These are phyloP conservation scores for Leptinotarsa juncta DNA, from an alignment of 2,888 invertebrate genomes.

Conservation along the genomic window DNA sequence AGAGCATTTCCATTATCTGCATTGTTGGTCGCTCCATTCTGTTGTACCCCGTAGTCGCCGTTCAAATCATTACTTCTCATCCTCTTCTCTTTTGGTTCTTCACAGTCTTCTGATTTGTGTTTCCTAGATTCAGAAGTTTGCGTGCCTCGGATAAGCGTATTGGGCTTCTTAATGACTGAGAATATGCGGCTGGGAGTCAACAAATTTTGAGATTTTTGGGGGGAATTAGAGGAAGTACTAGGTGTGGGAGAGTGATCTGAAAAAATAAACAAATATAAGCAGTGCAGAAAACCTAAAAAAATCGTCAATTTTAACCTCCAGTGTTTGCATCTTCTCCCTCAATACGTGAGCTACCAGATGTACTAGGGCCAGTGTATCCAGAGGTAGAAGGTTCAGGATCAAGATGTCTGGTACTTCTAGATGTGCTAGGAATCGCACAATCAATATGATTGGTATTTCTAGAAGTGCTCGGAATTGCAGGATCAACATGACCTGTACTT, in stretches of 20 bases:
- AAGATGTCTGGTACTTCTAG: neutral
- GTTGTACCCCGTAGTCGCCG: conserved; percentile 11
- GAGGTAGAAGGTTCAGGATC: conserved; percentile 12
- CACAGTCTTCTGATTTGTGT: conserved; percentile 46
- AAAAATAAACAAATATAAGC: neutral
- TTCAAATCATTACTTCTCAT: conserved; percentile 32
- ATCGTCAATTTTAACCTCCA: neutral
- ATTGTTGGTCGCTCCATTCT: conserved; percentile 12
- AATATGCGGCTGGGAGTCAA: conserved; percentile 55
- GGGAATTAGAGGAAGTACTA: conserved; percentile 28
- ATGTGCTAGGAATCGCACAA: too few relatives aligned
- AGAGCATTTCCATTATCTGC: neutral
- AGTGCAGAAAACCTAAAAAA: too few relatives aligned
- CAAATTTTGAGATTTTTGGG: conserved; percentile 42
- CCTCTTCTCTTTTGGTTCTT: conserved; percentile 41
- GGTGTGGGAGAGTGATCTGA: conserved; percentile 12
- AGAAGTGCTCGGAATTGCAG: too few relatives aligned
- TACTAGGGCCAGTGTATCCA: conserved; percentile 25
- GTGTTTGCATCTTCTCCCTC: neutral
- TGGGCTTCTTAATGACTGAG: conserved; percentile 49
- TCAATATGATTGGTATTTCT: too few relatives aligned
- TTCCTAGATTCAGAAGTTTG: conserved; percentile 55
- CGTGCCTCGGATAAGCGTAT: conserved; percentile 50
- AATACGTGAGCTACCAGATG: conserved; percentile 22
- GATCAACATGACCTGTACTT: too few relatives aligned